Conservation (phyloP, 2,113 vertebrate genomes). For the Galemys pyrenaicus region DNA sequence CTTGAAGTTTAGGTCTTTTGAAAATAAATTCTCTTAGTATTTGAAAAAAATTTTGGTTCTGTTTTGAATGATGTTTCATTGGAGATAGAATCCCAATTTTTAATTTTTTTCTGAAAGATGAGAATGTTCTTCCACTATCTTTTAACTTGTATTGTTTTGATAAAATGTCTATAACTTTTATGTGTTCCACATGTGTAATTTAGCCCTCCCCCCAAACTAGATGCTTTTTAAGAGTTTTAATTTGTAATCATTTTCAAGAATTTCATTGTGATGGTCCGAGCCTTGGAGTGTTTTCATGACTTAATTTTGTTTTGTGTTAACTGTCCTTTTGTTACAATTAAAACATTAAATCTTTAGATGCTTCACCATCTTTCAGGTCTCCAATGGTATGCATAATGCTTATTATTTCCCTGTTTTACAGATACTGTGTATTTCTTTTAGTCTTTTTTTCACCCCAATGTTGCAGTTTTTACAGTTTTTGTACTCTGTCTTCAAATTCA, state of each 20-base stretch:
- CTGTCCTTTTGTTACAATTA: neutral
- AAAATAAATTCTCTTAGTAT: neutral
- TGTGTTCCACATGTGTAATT: neutral
- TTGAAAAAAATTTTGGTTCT: neutral
- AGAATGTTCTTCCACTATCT: neutral
- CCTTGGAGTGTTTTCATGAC: neutral
- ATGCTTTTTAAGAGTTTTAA: neutral
- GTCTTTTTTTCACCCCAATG: no score
- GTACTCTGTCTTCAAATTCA: neutral
- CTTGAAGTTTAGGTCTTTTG: neutral
- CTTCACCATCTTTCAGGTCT: neutral
- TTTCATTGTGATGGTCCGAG: neutral
- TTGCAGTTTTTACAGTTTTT: neutral
- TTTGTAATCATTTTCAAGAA: neutral
- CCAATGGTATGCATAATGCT: neutral
- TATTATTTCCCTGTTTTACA: neutral
- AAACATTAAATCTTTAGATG: neutral
- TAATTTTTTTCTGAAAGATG: neutral
- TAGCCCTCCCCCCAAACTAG: neutral
- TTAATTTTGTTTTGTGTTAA: neutral
- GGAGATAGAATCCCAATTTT: neutral
- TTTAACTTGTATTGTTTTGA: neutral
- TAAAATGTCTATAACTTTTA: neutral
- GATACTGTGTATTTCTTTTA: neutral
- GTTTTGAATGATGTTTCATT: neutral